Evolutionary conservation across 2,113 vertebrate species (phyloP), one percentile per base, ranked within the genome.

Genomic region (Cariama cristata): DNA sequence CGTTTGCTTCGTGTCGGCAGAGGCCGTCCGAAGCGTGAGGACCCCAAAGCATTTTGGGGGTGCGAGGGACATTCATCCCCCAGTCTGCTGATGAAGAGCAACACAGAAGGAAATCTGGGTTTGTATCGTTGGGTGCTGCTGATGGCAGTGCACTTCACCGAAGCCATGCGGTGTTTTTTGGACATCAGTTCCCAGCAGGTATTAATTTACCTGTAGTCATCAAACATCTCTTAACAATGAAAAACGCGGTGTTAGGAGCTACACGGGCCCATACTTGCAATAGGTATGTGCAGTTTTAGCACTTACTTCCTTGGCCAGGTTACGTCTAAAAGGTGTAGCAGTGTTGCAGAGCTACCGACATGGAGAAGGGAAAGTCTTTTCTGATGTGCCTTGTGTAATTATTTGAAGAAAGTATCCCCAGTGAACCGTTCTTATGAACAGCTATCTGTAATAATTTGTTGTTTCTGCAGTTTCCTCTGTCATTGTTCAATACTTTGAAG

Each of bases 211-310:
- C 56, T 79, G 49, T 85, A 26, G 66, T 75, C 49, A 68, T 55
- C 35, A 53, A 49, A 64, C 33, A 4, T n/a, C 72, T 79, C 30
- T 45, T 45, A n/a, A 35, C 32, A 66, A 40, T 2, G 18, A 75
- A 73, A 79, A 91, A 45, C 5, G 9, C 14, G 3, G 27, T 21
- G 8, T 38, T 68, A 18, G 53, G 35, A 52, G 3, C 30, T 62
- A 27, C 0, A 1, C 0, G 14, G 53, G 32, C 18, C 62, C n/a
- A 0, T 56, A 10, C 52, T 79, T 69, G 40, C 9, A 33, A 2
- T 33, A 17, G 11, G 6, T 50, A 2, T 7, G 14, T 50, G 33
- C 10, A 8, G 19, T 85, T 68, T 56, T 63, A 80, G 42, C 18
- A 5, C 23, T 71, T 16, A 12, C 3, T 60, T 75, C 59, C 35